Evolutionary conservation across 2,888 invertebrate genomes (phyloP).

Genomic region (Timandra comae): DNA sequence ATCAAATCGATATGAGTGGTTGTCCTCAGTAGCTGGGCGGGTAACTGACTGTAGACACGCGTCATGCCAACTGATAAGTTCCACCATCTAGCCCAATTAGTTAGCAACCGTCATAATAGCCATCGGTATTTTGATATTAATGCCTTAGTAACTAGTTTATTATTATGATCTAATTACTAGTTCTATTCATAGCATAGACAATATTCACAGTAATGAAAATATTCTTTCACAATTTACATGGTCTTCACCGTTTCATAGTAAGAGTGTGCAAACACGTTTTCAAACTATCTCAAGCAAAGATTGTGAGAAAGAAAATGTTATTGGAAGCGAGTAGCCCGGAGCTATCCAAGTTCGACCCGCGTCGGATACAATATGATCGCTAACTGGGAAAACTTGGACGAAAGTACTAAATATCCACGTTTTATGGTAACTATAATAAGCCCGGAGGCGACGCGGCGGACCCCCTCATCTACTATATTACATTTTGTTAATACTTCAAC

Average conservation of each 20-base stretch:
- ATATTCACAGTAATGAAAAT: too few species aligned
- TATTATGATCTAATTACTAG: too few species aligned
- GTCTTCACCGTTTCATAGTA: slow-evolving; percentile 18
- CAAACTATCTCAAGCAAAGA: slow-evolving; percentile 49
- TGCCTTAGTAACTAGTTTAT: too few species aligned
- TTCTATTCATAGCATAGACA: too few species aligned
- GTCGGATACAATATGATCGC: slow-evolving; percentile 37
- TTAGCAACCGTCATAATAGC: slow-evolving; percentile 21
- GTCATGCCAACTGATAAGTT: slow-evolving; percentile 28
- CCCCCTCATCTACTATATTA: slow-evolving; percentile 13
- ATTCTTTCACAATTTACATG: too few species aligned
- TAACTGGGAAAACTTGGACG: slow-evolving; percentile 40
- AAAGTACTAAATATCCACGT: slow-evolving; percentile 44
- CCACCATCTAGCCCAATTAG: slow-evolving; percentile 21
- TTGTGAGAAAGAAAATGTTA: slow-evolving; percentile 47
- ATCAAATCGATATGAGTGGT: slow-evolving; percentile 44
- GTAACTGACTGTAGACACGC: slow-evolving; percentile 44
- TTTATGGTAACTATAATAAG: slow-evolving; percentile 31
- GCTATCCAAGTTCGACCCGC: slow-evolving; percentile 28
- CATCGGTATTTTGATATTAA: slow-evolving; percentile 18
- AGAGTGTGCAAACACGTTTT: slow-evolving; percentile 47
- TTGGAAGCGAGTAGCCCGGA: slow-evolving; percentile 32
- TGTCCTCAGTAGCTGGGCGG: slow-evolving; percentile 26
- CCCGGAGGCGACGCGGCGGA: slow-evolving; percentile 16
- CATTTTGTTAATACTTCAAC: slow-evolving; percentile 15